Conservation (phyloP, 2,888 invertebrate species). For the Agrochola lychnidis region DNA sequence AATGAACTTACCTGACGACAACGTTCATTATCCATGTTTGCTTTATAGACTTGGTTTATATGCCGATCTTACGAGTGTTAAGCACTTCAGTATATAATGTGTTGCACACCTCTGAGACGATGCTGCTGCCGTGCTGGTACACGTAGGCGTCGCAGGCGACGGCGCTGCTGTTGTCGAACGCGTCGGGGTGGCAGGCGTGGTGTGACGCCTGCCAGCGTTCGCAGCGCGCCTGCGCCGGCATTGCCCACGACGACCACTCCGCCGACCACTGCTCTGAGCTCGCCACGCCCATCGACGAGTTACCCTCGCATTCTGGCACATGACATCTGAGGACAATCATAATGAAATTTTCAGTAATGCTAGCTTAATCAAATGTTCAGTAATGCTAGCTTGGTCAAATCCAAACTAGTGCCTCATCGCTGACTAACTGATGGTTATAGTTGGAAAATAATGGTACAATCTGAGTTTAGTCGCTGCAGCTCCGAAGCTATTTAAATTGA, state of each 20-base stretch:
- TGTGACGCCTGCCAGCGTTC: slow-evolving; percentile 71
- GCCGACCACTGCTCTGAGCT: slow-evolving; percentile 71
- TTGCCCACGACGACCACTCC: slow-evolving; percentile 76
- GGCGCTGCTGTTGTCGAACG: slow-evolving; percentile 80
- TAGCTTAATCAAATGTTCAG: background rate
- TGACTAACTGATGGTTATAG: background rate
- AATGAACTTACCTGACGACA: background rate
- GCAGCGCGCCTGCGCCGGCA: slow-evolving; percentile 76
- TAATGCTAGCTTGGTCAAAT: background rate
- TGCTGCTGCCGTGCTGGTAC: slow-evolving; percentile 87
- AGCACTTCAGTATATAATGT: too few species aligned
- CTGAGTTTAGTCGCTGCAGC: background rate
- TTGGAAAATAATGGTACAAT: background rate
- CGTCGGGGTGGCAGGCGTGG: slow-evolving; percentile 74
- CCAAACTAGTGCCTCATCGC: background rate
- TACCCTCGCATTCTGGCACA: slow-evolving; percentile 89
- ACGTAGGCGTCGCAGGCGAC: slow-evolving; percentile 84
- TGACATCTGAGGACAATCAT: slow-evolving; percentile 80
- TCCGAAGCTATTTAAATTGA: background rate
- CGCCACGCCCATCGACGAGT: slow-evolving; percentile 67
- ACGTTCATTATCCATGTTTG: background rate
- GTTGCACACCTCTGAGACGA: slow-evolving; percentile 88
- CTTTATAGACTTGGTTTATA: background rate
- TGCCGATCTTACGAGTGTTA: background rate
- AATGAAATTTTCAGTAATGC: background rate